A percentile compares a stretch with the other conserved stretches of the same genome.
Evolutionary conservation across 2,888 invertebrate species (phyloP).

Genomic region (Drosophila neonasuta): DNA sequence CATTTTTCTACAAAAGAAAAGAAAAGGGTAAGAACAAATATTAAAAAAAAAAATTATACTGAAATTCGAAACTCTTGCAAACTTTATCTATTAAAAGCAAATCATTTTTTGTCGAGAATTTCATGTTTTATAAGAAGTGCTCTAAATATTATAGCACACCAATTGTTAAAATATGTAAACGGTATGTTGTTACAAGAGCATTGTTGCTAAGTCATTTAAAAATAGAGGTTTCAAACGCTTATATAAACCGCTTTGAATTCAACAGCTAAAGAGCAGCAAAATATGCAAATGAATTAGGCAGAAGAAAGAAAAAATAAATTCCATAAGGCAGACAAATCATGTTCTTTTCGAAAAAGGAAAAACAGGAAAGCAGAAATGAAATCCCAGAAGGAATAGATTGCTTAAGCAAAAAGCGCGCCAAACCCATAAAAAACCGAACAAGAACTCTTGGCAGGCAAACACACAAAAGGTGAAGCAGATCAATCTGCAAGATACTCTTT

Average conservation of each 20-base stretch:
- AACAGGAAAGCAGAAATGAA: conserved; percentile 19
- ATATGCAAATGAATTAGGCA: conserved; percentile 14
- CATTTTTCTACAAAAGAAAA: no score
- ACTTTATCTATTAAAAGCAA: no score
- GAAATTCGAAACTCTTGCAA: no score
- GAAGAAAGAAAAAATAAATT: conserved; percentile 8
- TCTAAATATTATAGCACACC: neutral
- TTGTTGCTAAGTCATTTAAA: conserved; percentile 1
- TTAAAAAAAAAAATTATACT: no score
- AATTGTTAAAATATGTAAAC: neutral
- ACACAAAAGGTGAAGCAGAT: conserved; percentile 29
- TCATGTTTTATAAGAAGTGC: no score
- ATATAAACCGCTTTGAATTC: neutral
- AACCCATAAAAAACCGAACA: conserved; percentile 25
- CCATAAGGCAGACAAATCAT: conserved; percentile 22
- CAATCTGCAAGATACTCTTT: conserved; percentile 22
- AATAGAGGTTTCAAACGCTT: neutral
- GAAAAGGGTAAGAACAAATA: no score
- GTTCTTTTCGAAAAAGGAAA: conserved; percentile 25
- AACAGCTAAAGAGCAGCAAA: neutral
- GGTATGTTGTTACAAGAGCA: neutral
- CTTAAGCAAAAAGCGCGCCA: conserved; percentile 32
- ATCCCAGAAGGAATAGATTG: neutral
- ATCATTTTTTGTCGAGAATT: no score
- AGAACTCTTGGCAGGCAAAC: conserved; percentile 32